Evolutionary conservation across 1,140 invertebrate species (phyloP).

Genomic region (Lordiphosa clarofinis): DNA sequence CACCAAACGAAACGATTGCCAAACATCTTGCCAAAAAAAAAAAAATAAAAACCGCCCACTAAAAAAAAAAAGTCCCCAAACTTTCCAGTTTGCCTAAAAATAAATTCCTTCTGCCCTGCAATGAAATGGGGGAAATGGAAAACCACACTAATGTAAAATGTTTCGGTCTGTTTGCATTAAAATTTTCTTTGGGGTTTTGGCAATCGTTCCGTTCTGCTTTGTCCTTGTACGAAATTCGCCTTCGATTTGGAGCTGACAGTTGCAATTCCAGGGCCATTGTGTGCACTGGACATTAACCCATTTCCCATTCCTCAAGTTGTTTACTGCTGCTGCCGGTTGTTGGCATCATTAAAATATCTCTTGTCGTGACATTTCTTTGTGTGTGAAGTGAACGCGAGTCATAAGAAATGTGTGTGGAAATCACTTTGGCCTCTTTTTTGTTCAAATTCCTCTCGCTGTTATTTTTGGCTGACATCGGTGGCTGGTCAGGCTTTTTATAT

Average conservation of each 20-base stretch:
- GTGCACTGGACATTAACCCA: slow-evolving; percentile 64
- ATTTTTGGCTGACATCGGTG: slow-evolving; percentile 50
- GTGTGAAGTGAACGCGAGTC: slow-evolving; percentile 9
- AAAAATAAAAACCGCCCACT: slow-evolving; percentile 14
- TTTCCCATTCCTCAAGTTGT: slow-evolving; percentile 16
- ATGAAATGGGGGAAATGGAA: slow-evolving; percentile 1
- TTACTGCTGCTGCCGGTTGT: background rate
- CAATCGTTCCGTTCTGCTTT: slow-evolving; percentile 43
- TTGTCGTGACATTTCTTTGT: slow-evolving; percentile 54
- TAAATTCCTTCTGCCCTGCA: slow-evolving; percentile 15
- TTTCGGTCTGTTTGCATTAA: slow-evolving; percentile 70
- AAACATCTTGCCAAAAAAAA: slow-evolving; percentile 19
- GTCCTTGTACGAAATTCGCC: slow-evolving; percentile 51
- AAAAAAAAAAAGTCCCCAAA: background rate
- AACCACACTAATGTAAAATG: slow-evolving; percentile 60
- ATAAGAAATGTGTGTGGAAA: slow-evolving; percentile 37
- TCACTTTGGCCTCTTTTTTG: slow-evolving; percentile 33
- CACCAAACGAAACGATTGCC: slow-evolving; percentile 19
- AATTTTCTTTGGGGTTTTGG: slow-evolving; percentile 43
- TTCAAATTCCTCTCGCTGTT: slow-evolving; percentile 32
- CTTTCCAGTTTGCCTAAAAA: slow-evolving; percentile 23
- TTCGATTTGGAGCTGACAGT: slow-evolving; percentile 36
- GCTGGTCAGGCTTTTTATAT: slow-evolving; percentile 56
- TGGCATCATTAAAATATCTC: slow-evolving; percentile 30
- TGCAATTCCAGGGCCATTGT: slow-evolving; percentile 35